A percentile compares a stretch with the other conserved stretches of the same genome.
Evolutionary conservation across 2,113 vertebrate species (phyloP).

Genomic region (Apteryx owenii): DNA sequence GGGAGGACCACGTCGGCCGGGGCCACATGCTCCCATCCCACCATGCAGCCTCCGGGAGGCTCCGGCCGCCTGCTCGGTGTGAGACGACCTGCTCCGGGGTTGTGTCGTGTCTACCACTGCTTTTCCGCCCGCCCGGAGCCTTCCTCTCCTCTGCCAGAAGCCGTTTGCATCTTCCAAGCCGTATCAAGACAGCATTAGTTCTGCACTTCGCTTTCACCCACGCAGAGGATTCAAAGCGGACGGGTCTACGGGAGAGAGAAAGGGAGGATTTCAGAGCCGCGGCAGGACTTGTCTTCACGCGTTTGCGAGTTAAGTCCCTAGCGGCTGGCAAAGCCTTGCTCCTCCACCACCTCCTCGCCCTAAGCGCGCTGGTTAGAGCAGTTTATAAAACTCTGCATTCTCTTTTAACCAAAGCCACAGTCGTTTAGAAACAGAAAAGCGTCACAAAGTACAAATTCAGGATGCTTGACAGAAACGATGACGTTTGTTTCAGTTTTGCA

Average conservation of each 20-base stretch:
- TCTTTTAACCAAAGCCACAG: not conserved
- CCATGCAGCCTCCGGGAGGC: conserved; percentile 66
- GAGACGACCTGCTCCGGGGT: conserved; percentile 84
- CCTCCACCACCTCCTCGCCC: not conserved
- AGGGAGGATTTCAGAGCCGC: conserved; percentile 79
- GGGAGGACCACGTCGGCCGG: too few relatives aligned
- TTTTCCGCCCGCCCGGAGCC: conserved; percentile 77
- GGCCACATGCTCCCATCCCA: not conserved
- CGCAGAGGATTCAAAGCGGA: conserved; percentile 88
- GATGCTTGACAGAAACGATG: not conserved
- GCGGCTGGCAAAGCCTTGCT: conserved; percentile 49
- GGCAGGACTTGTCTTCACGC: conserved; percentile 83
- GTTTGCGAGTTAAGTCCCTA: conserved; percentile 79
- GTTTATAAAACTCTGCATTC: not conserved
- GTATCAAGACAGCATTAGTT: conserved; percentile 93
- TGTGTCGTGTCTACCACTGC: conserved; percentile 83
- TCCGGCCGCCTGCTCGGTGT: conserved; percentile 82
- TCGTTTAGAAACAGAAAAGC: not conserved
- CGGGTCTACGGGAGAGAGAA: conserved; percentile 84
- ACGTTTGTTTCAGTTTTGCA: not conserved
- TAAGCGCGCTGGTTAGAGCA: not conserved
- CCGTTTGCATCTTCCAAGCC: conserved; percentile 92
- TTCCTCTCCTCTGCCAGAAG: conserved; percentile 82
- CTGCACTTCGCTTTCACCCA: conserved; percentile 89
- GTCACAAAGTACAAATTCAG: conserved; percentile 6